Evolutionary conservation across 2,797 vertebrate genomes (phyloP).

Genomic region (Monodelphis domestica): DNA sequence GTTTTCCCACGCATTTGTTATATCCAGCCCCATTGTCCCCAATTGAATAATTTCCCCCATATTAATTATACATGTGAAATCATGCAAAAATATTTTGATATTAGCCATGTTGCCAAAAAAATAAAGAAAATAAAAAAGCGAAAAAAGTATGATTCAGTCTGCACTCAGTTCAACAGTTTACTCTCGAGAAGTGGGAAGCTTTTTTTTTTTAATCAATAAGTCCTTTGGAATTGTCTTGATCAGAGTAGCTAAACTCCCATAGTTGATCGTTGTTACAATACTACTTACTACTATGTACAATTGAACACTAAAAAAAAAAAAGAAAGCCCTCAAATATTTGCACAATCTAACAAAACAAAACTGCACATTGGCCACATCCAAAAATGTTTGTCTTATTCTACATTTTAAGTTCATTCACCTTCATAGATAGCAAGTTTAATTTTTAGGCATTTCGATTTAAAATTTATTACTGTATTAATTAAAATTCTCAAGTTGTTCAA

Average conservation of each 20-base stretch:
- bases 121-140: too few relatives aligned
- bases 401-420: neutral
- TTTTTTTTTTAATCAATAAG: neutral
- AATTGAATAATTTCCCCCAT: neutral
- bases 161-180: too few relatives aligned
- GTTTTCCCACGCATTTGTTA: neutral
- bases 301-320: too few relatives aligned
- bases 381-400: neutral
- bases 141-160: too few relatives aligned
- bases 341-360: neutral
- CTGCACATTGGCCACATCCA: neutral
- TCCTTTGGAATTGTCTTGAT: neutral
- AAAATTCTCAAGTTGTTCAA: neutral
- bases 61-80: too few relatives aligned
- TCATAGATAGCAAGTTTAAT: neutral
- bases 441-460: neutral
- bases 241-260: neutral
- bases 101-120: too few relatives aligned
- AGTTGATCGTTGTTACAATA: neutral
- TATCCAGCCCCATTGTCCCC: neutral
- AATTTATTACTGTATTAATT: neutral
- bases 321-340: neutral
- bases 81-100: too few relatives aligned
- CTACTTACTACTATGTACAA: neutral
- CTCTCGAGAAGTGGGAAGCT: too few relatives aligned